These are phyloP conservation scores for Jaculus jaculus DNA, from an alignment of 2,113 vertebrate species.

Conservation along the genomic window DNA sequence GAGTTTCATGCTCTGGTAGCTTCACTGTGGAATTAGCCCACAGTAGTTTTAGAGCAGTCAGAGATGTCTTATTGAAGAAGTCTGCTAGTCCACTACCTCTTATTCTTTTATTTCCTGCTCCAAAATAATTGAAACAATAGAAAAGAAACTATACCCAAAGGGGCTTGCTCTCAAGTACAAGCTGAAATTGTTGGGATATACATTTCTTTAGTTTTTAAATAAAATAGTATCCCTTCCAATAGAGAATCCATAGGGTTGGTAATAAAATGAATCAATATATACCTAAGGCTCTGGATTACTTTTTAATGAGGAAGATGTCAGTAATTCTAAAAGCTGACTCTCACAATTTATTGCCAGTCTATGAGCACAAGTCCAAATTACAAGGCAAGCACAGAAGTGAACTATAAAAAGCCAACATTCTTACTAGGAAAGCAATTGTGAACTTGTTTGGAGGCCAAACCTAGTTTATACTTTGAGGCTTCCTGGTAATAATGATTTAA, in stretches of 20 bases:
- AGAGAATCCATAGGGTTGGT: slow-evolving; percentile 21
- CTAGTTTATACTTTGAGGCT: slow-evolving; percentile 6
- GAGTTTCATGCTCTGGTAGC: slow-evolving; percentile 43
- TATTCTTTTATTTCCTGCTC: slow-evolving; percentile 57
- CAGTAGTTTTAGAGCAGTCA: slow-evolving; percentile 61
- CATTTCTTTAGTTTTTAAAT: slow-evolving; percentile 60
- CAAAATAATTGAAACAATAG: slow-evolving; percentile 60
- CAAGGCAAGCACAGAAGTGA: slow-evolving; percentile 67
- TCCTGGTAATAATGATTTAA: slow-evolving; percentile 52
- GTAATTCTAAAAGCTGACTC: slow-evolving; percentile 56
- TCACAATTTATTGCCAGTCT: slow-evolving; percentile 53
- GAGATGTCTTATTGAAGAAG: slow-evolving; percentile 48
- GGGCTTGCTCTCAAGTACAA: slow-evolving; percentile 44
- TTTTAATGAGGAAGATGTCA: slow-evolving; percentile 49
- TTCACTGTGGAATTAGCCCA: slow-evolving; percentile 70
- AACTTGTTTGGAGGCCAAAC: slow-evolving; percentile 24
- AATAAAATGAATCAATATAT: slow-evolving; percentile 55
- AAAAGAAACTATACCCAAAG: slow-evolving; percentile 48
- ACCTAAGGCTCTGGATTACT: slow-evolving; percentile 29
- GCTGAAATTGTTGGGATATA: slow-evolving; percentile 55
- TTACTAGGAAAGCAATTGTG: slow-evolving; percentile 53
- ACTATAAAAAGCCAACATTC: slow-evolving; percentile 29
- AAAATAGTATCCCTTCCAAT: slow-evolving; percentile 64
- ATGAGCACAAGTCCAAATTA: slow-evolving; percentile 61
- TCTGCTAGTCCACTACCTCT: slow-evolving; percentile 49